A percentile compares a stretch with the other conserved stretches of the same genome.
phyloP scores from a whole-genome alignment of 2,888 invertebrate genomes.

The Phyllotreta cruciferae region DNA sequence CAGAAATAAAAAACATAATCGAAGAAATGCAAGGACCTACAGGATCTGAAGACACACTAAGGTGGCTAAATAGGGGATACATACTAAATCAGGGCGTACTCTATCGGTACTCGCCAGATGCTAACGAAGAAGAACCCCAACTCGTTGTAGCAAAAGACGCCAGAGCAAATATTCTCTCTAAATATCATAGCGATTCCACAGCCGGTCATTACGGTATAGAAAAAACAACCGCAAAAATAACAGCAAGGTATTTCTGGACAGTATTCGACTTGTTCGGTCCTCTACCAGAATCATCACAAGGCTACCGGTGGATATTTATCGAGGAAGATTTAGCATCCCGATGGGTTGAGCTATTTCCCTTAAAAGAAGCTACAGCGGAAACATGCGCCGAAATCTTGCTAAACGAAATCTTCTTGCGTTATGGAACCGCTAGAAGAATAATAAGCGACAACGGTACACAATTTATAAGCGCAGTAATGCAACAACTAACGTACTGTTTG shows the following conservation, averaged over 20 bases:
- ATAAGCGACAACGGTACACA: constrained; percentile 53
- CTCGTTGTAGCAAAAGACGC: constrained; percentile 37
- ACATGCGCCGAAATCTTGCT: constrained; percentile 42
- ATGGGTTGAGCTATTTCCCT: constrained; percentile 45
- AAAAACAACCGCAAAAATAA: constrained; percentile 40
- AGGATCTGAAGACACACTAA: constrained; percentile 12
- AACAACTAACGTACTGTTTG: constrained; percentile 45
- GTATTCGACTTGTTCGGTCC: constrained; percentile 41
- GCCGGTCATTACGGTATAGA: constrained; percentile 28
- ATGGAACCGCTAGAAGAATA: constrained; percentile 50
- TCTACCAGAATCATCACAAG: constrained; percentile 25
- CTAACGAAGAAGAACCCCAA: constrained; percentile 41
- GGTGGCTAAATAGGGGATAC: constrained; percentile 38
- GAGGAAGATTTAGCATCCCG: constrained; percentile 45
- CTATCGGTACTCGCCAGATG: constrained; percentile 35
- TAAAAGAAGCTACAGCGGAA: constrained; percentile 42
- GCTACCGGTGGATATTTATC: constrained; percentile 26
- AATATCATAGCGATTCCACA: constrained; percentile 25
- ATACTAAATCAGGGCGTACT: constrained; percentile 38
- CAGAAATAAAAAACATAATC: background rate
- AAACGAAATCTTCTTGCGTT: constrained; percentile 48
- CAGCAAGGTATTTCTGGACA: constrained; percentile 20
- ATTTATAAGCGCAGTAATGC: constrained; percentile 50
- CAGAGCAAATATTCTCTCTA: constrained; percentile 12
- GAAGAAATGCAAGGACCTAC: constrained; percentile 32